These are phyloP conservation scores for Uloborus plumipes DNA, from an alignment of 2,888 invertebrate genomes.

Conservation along the genomic window DNA sequence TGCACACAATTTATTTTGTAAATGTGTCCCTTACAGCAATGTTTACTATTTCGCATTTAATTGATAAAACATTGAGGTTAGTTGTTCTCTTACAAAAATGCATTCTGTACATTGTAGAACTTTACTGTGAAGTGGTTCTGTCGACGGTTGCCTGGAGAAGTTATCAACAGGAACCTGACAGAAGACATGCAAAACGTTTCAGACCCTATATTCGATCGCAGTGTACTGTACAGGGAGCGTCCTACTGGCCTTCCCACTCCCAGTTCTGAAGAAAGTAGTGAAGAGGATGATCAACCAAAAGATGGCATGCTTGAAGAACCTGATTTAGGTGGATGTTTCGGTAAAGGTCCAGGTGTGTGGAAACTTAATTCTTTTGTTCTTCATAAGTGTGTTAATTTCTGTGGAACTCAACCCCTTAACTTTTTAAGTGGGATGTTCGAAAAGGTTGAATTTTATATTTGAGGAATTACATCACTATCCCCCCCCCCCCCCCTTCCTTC, in stretches of 20 bases:
- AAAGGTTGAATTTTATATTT: no score
- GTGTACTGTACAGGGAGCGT: constrained; percentile 43
- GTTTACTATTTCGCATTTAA: no score
- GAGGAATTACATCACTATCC: no score
- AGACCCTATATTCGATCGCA: constrained; percentile 56
- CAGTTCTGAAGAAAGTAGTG: constrained; percentile 62
- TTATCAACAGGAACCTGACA: constrained; percentile 63
- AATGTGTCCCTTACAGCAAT: no score
- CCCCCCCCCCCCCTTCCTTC: no score
- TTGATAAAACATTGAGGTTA: background rate
- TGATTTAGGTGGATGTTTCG: constrained; percentile 68
- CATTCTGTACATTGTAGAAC: constrained; percentile 43
- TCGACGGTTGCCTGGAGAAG: constrained; percentile 66
- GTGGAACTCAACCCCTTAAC: no score
- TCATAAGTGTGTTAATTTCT: no score
- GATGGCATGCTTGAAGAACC: constrained; percentile 52
- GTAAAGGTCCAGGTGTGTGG: constrained; percentile 67
- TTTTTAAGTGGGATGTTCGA: no score
- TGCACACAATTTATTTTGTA: no score
- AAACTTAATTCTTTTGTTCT: no score
- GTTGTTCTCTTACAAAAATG: background rate
- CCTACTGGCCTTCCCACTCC: constrained; percentile 51
- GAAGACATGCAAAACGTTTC: constrained; percentile 65
- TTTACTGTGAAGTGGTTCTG: constrained; percentile 68
- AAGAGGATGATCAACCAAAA: constrained; percentile 60